Evolutionary conservation across 2,113 vertebrate genomes (phyloP), one percentile per base, ranked within the genome.

Genomic region (Numida meleagris): DNA sequence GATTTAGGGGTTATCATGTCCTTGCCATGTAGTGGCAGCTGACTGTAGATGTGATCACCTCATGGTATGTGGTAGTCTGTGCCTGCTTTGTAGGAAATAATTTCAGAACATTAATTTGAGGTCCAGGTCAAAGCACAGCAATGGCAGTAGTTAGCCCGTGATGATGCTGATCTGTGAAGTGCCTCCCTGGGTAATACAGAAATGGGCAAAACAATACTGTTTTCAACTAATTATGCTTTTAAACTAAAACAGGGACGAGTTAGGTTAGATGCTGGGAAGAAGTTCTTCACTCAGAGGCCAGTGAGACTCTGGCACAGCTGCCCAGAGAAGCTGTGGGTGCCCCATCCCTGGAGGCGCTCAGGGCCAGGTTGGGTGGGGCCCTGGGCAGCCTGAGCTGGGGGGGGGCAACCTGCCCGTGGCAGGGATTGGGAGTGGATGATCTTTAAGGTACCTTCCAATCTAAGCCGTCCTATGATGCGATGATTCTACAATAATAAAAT

Each of bases 161-260:
- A 29, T 0, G 3, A 7, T 55, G 31, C 13, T 62, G 36, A 10
- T 40, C 43, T 0, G 0, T 58, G 42, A 6, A 13, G 4, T 23
- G 15, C 7, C 21, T 48, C 9, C 5, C 25, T 27, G 10, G 14
- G 38, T 4, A 25, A 10, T 6, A 4, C 0, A 2, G 29, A 71
- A 29, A 63, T 40, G 61, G 38, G 38, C 36, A 40, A 27, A 63
- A 25, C 36, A 40, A 11, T 29, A 63, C 24, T 18, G 61, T 27
- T 63, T 62, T 63, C 29, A 63, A 63, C 15, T 40, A 40, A 62
- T 11, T 17, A 18, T 27, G 16, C 15, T 63, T 63, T 63, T 40
- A 40, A 63, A 62, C 25, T 40, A 18, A 38, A 36, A 29, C 13
- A 62, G 25, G 16, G 33, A 33, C 20, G 57, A 34, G n/a, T 18